phyloP scores from a whole-genome alignment of 2,113 vertebrate genomes.

The Dicaeum eximium region DNA sequence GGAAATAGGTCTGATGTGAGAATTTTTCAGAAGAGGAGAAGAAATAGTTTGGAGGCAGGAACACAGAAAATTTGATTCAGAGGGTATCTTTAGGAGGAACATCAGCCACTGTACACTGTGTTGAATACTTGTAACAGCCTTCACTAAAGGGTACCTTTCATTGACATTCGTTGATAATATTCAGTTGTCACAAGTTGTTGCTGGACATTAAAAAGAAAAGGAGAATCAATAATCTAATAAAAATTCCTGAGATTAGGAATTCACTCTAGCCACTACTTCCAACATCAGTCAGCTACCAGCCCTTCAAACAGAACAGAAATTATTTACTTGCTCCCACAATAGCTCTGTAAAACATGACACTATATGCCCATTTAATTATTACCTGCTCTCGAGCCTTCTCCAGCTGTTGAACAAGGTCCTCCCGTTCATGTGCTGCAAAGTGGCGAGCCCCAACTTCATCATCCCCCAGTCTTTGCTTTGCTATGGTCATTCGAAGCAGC shows the following conservation, averaged over 20 bases:
- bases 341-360: background rate
- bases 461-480: constrained; percentile 92
- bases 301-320: background rate
- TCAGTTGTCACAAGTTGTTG: background rate
- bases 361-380: background rate
- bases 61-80: background rate
- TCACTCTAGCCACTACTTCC: background rate
- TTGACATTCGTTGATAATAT: background rate
- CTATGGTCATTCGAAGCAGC: constrained; percentile 97
- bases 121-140: background rate
- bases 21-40: background rate
- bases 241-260: background rate
- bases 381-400: constrained; percentile 91
- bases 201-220: background rate
- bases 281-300: background rate
- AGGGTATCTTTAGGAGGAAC: background rate
- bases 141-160: background rate
- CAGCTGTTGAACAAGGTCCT: constrained; percentile 90
- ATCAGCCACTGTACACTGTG: background rate
- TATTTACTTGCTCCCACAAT: background rate
- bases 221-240: background rate
- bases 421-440: constrained; percentile 92
- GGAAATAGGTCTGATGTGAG: background rate
- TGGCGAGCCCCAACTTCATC: constrained; percentile 90
- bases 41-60: background rate